phyloP scores from a whole-genome alignment of 2,797 vertebrate species.

The Acrossocheilus wenchowensis region DNA sequence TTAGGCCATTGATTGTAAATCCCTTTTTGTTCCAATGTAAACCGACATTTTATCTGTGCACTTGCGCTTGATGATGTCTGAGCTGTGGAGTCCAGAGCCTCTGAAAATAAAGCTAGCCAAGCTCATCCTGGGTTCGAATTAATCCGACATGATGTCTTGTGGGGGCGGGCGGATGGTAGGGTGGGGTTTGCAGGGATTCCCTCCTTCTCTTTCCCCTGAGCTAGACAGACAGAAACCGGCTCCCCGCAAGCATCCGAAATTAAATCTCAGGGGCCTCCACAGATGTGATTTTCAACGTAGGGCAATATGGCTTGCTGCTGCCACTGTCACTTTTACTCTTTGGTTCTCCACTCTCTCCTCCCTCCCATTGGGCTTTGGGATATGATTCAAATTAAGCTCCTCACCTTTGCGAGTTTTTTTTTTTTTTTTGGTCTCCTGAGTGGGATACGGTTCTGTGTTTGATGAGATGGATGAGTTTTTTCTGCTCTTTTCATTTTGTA shows the following conservation, averaged over 20 bases:
- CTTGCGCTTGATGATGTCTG: conserved; percentile 39
- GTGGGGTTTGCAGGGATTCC: conserved; percentile 31
- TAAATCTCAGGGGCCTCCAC: conserved; percentile 49
- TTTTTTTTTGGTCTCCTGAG: not conserved
- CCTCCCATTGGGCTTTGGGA: conserved; percentile 43
- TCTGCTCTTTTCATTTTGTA: conserved; percentile 9
- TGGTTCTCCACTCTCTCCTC: conserved; percentile 19
- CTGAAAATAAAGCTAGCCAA: conserved; percentile 25
- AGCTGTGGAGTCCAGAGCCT: not conserved
- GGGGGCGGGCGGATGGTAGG: not conserved
- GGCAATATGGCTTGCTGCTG: conserved; percentile 52
- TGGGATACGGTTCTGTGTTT: not conserved
- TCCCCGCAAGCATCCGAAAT: conserved; percentile 34
- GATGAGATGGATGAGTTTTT: conserved; percentile 25
- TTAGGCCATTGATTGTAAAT: conserved; percentile 49
- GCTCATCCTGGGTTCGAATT: conserved; percentile 15
- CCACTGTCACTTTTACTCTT: conserved; percentile 50
- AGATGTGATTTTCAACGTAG: conserved; percentile 44
- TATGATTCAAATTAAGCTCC: conserved; percentile 51
- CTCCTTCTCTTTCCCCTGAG: conserved; percentile 29
- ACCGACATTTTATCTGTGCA: conserved; percentile 48
- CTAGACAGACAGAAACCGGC: conserved; percentile 15
- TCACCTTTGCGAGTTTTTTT: conserved; percentile 42
- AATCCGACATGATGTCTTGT: conserved; percentile 23
- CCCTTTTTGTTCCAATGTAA: conserved; percentile 52